Conservation (phyloP, 2,888 invertebrate genomes). For the Eilema sororculum region DNA sequence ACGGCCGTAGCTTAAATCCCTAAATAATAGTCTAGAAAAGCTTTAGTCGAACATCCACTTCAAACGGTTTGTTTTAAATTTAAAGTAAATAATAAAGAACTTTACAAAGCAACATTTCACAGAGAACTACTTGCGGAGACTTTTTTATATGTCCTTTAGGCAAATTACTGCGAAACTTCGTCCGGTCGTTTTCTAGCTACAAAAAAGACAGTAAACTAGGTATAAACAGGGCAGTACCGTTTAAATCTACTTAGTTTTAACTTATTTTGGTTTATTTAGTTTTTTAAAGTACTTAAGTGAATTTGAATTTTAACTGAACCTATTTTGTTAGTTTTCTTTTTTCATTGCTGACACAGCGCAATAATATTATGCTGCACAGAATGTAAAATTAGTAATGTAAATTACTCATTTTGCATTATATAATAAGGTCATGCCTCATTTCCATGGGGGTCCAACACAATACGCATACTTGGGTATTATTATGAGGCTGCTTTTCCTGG, state of each 20-base stretch:
- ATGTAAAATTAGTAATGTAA: no score
- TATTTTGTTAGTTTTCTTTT: no score
- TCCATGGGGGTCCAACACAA: background rate
- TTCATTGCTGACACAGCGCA: background rate
- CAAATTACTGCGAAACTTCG: constrained; percentile 61
- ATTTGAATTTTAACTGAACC: background rate
- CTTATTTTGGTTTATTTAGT: background rate
- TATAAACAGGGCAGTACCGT: background rate
- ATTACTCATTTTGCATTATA: background rate
- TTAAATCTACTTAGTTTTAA: background rate
- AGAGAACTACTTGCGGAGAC: constrained; percentile 46
- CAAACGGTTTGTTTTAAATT: constrained; percentile 16
- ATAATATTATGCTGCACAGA: background rate
- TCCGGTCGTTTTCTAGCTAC: constrained; percentile 20
- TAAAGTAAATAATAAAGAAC: constrained; percentile 40
- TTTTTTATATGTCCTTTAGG: constrained; percentile 56
- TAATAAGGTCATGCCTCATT: background rate
- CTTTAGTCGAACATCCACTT: background rate
- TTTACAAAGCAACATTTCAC: constrained; percentile 42
- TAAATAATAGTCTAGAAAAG: background rate
- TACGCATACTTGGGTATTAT: background rate
- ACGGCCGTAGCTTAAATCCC: background rate
- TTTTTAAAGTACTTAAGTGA: background rate
- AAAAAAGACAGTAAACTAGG: background rate
- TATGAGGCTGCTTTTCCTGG: no score